phyloP scores from a whole-genome alignment of 2,888 invertebrate genomes.

The Perdita meconis region DNA sequence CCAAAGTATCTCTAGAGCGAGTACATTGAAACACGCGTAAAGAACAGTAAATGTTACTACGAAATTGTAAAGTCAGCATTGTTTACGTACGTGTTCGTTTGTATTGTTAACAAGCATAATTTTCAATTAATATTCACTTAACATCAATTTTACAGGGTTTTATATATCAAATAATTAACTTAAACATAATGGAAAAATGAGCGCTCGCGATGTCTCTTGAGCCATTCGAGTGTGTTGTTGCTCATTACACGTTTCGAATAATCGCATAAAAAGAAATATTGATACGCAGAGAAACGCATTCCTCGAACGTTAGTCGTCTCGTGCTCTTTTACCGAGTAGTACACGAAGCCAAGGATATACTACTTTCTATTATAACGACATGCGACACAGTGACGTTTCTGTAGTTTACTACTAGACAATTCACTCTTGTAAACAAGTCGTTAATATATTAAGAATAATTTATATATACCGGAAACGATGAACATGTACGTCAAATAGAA shows the following conservation, averaged over 20 bases:
- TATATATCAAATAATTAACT: conserved; percentile 15
- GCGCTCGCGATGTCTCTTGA: conserved; percentile 50
- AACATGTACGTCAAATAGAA: conserved; percentile 16
- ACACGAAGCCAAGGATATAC: conserved; percentile 51
- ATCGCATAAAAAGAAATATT: conserved; percentile 12
- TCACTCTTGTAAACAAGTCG: conserved; percentile 26
- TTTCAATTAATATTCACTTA: conserved; percentile 18
- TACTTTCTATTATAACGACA: conserved; percentile 57
- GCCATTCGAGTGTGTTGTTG: conserved; percentile 29
- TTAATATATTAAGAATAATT: conserved; percentile 24
- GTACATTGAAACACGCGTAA: conserved; percentile 31
- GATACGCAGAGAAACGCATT: conserved; percentile 26
- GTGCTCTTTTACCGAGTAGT: conserved; percentile 26
- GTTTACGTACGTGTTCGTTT: conserved; percentile 16
- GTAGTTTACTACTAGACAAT: conserved; percentile 47
- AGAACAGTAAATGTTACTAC: conserved; percentile 36
- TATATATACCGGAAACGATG: not conserved
- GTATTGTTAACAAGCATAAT: conserved; percentile 9
- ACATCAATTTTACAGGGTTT: conserved; percentile 8
- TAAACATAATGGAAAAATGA: conserved; percentile 40
- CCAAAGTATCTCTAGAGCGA: conserved; percentile 44
- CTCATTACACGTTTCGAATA: conserved; percentile 31
- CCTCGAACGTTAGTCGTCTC: conserved; percentile 23
- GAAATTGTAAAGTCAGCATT: conserved; percentile 25
- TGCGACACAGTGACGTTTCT: conserved; percentile 36